Evolutionary conservation across 2,888 invertebrate species (phyloP), one percentile per base, ranked within the genome.

Genomic region (Eurytoma californica): DNA sequence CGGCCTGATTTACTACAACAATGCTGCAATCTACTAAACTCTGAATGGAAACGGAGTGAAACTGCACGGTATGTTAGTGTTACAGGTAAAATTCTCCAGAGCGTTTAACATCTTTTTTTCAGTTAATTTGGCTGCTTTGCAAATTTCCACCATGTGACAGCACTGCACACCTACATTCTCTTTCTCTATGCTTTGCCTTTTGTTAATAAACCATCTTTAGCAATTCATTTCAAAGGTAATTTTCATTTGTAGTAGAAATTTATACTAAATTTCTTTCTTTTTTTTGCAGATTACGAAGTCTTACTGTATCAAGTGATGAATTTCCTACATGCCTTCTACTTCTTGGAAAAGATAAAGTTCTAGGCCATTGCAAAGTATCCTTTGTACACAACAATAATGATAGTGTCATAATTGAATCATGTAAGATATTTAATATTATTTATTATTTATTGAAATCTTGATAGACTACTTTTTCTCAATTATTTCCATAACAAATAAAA

Each of bases 21-120:
- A 86, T 95, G 96, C 87, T 95, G 95, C 88, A 92, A 93, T 84
- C 91, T 97, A 77, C 93, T 97, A 83, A 97, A 97, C 89, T 93
- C 94, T n/a, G 96, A 97, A 92, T 97, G 97, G 97, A 95, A 95
- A 82, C 92, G 96, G 85, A 96, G 96, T 86, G 94, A 94, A 88
- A 94, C 94, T 55, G 95, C 96, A 78, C 92, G 97, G 92, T 92
- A 87, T 61, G 83, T 77, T 75, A 69, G 72, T 20, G 67, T 55
- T 18, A 58, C 55, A 79, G 58, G 60, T 81, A 72, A 79, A 76
- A 69, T 73, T 72, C 47, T 58, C 75, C 58, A 9, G 0, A 67
- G n/a, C 67, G 61, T 39, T 9, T 69, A 80, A 78, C 68, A 49
- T 55, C 69, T 75, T 78, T 63, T 72, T 78, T 73, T 53, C 65